phyloP scores from a whole-genome alignment of 2,113 vertebrate species.

The Corythaixoides concolor region DNA sequence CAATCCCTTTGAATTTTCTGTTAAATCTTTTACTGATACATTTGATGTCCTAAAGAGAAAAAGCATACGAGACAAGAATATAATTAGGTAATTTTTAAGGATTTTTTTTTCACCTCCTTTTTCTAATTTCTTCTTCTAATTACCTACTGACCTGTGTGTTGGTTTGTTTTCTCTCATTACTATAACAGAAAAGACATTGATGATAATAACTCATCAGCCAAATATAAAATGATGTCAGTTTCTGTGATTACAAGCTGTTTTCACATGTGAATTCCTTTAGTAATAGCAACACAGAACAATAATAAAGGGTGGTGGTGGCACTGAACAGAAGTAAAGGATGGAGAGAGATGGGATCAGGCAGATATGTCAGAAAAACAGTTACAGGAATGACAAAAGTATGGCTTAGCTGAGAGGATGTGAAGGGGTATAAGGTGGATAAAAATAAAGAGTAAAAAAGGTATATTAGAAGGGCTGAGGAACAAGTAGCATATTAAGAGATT shows the following conservation, averaged over 20 bases:
- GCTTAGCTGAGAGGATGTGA: neutral
- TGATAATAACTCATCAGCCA: neutral
- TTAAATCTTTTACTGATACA: neutral
- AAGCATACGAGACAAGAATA: neutral
- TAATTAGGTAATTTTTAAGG: neutral
- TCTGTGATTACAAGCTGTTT: neutral
- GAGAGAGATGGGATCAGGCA: neutral
- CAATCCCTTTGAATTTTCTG: neutral
- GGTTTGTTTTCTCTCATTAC: accelerated
- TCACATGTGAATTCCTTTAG: neutral
- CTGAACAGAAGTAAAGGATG: neutral
- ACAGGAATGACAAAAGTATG: neutral
- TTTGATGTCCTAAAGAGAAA: neutral
- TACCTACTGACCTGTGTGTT: neutral
- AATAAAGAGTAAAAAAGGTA: neutral
- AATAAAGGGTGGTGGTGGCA: neutral
- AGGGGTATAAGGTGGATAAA: neutral
- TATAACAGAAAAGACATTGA: neutral
- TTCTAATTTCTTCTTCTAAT: neutral
- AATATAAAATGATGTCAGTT: neutral
- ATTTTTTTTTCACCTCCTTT: neutral
- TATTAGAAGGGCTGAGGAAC: neutral
- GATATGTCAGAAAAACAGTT: neutral
- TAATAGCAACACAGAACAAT: neutral
- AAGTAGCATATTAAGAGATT: neutral